Conservation (phyloP, 1,140 invertebrate genomes). For the Saxidomus purpurata region DNA sequence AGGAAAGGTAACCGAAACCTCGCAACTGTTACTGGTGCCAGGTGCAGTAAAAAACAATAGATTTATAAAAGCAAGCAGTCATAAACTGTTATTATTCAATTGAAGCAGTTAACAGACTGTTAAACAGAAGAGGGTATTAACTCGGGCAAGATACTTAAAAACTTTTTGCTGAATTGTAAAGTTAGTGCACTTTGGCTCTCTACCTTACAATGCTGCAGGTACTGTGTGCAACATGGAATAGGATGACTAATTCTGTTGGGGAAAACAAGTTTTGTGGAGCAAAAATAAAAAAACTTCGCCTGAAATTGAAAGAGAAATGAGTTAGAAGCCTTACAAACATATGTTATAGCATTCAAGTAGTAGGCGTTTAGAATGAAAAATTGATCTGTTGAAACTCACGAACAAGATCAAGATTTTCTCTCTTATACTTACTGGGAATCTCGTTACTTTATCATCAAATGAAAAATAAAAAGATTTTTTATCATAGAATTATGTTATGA, state of each 20-base stretch:
- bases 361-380: background rate
- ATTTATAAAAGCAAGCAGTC: background rate
- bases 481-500: background rate
- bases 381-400: background rate
- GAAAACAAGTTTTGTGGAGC: no score
- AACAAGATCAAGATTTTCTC: background rate
- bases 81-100: background rate
- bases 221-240: no score
- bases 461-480: background rate
- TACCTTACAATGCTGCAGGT: no score
- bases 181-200: no score
- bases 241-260: background rate
- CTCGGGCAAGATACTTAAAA: background rate
- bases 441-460: background rate
- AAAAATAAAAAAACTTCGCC: no score
- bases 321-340: slow-evolving; percentile 6
- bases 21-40: background rate
- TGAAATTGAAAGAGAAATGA: background rate
- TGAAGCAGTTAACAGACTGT: background rate
- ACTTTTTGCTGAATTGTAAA: background rate
- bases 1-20: no score
- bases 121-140: background rate
- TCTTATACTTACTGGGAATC: background rate
- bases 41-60: background rate
- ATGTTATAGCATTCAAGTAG: background rate